Base-by-base conservation (phyloP, 2,888 invertebrate species). In the Phortica magna region DNA sequence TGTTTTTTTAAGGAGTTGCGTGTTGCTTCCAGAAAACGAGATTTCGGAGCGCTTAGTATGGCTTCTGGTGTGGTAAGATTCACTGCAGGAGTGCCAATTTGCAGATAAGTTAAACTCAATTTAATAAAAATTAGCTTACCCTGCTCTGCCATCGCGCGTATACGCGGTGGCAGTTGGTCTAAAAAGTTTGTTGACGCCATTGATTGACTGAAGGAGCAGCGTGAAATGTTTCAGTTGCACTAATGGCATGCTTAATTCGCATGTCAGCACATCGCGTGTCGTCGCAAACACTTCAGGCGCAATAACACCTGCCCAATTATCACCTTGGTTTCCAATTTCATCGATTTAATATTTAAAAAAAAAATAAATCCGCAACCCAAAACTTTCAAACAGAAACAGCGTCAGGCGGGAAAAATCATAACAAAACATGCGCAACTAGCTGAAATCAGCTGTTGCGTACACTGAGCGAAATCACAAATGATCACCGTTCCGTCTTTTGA, bases 31-130 rank as follows among this genome's bases (percentile, higher is more conserved):
- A 90, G 79, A 43, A 91, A 85, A 41, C 78, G 80, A 6, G 83
- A 76, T 67, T 79, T 83, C 9, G 89, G 85, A 22, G 89, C 85
- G 7, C 83, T 82, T 9, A 90, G 83, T 17, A 90, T 83, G 64
- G 85, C 88, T 59, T 89, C 87, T 0, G 90, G 88, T 2, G 82
- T 85, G n/a, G 78, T 82, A 31, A 91, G 83, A 78, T 90, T 89
- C 7, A 88, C 90, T 90, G 71, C 65, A 71, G 10, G 48, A 14
- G 48, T 48, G 14, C 2, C 48, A 48, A 9, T 48, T 48, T 48
- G 2, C 9, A 48, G 14, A 48, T 48, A 48, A 48, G 48, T 14
- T 2, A 48, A 14, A 6, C 2, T 7, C 48, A 48, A 55, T 70
- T 39, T 42, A 31, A n/a, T 10, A 17, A 5, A 65, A n/a, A 10